Conservation (phyloP, 2,888 invertebrate species). For the Apantesis nais region DNA sequence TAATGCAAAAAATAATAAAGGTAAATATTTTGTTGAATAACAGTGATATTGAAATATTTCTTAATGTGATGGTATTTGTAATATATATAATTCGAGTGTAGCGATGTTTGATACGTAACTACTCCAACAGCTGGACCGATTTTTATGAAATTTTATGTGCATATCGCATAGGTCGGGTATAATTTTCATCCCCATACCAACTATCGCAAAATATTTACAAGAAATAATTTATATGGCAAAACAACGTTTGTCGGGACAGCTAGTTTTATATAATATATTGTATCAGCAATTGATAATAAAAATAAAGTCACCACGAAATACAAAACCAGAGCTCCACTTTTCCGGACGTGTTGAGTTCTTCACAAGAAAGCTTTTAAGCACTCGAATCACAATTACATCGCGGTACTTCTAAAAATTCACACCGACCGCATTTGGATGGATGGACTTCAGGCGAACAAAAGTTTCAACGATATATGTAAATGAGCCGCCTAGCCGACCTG, state of each 20-base stretch:
- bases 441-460: conserved; percentile 60
- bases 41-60: neutral
- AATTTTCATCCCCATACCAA: too few relatives aligned
- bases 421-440: conserved; percentile 56
- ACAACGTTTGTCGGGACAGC: too few relatives aligned
- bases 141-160: too few relatives aligned
- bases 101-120: too few relatives aligned
- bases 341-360: conserved; percentile 10
- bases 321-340: conserved; percentile 32
- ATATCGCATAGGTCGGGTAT: too few relatives aligned
- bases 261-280: too few relatives aligned
- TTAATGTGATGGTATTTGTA: neutral
- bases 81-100: too few relatives aligned
- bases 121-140: too few relatives aligned
- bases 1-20: neutral
- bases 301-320: conserved; percentile 23
- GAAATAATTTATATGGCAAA: too few relatives aligned
- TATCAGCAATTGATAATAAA: neutral
- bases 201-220: too few relatives aligned
- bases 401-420: conserved; percentile 62
- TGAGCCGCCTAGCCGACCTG: conserved; percentile 46
- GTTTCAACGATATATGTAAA: conserved; percentile 61
- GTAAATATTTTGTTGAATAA: neutral
- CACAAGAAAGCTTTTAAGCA: conserved; percentile 73
- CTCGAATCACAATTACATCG: conserved; percentile 69